Evolutionary conservation across 64 coral and sea anemone genomes (phyloP).

Genomic region (Dendronephthya gigantea): DNA sequence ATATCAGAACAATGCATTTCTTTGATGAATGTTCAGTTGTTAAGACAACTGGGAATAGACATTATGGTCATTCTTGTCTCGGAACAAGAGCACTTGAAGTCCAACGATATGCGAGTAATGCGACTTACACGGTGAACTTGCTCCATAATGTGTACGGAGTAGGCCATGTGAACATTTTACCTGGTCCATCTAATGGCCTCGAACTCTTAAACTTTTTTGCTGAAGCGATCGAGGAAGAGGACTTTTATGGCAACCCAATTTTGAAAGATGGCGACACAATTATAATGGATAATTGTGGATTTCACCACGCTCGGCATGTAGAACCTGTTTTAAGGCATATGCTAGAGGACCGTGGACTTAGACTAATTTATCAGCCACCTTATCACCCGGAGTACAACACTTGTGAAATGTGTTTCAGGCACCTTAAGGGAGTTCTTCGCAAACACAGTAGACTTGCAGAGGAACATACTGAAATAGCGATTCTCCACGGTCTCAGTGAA

Average conservation of each 20-base stretch:
- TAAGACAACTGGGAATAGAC: slow-evolving; percentile 21
- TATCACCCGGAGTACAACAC: background rate
- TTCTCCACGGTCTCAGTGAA: slow-evolving; percentile 6
- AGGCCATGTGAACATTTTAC: slow-evolving; percentile 37
- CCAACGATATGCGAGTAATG: slow-evolving; percentile 29
- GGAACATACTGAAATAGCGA: background rate
- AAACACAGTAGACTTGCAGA: background rate
- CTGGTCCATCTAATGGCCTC: slow-evolving; percentile 44
- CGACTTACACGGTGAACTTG: slow-evolving; percentile 44
- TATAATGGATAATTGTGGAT: background rate
- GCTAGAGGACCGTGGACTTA: background rate
- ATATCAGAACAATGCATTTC: background rate
- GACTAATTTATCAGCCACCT: background rate
- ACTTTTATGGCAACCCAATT: background rate
- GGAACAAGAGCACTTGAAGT: slow-evolving; percentile 8
- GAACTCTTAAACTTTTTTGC: slow-evolving; percentile 48
- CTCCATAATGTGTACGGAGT: slow-evolving; percentile 41
- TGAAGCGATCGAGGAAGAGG: background rate
- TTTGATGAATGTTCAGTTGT: slow-evolving; percentile 42
- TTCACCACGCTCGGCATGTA: background rate
- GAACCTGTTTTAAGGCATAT: background rate
- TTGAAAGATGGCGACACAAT: background rate
- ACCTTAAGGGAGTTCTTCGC: slow-evolving; percentile 18
- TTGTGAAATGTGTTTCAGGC: background rate
- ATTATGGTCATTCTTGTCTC: slow-evolving; percentile 15